Evolutionary conservation across 2,113 vertebrate species (phyloP).

Genomic region (Peucedramus taeniatus): DNA sequence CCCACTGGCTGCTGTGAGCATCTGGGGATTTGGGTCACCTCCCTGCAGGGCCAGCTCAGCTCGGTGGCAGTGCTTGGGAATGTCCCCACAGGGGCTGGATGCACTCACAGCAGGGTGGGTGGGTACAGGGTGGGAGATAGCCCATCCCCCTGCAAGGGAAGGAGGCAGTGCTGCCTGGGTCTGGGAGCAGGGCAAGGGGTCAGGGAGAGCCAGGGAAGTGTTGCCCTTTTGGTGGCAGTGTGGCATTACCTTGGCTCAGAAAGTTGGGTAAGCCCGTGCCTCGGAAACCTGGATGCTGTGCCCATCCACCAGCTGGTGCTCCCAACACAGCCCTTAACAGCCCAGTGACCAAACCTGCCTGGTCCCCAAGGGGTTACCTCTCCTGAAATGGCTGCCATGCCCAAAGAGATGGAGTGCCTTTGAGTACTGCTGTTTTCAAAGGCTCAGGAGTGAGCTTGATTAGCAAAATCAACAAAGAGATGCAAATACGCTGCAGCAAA

Average conservation of each 20-base stretch:
- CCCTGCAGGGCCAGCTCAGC: not conserved
- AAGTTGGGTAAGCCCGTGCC: not conserved
- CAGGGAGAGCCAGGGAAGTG: not conserved
- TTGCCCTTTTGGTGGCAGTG: constrained; percentile 58
- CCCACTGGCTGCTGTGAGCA: fast-evolving
- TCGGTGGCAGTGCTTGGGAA: not conserved
- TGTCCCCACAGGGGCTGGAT: not conserved
- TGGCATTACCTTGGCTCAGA: constrained; percentile 27
- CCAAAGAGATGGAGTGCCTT: not conserved
- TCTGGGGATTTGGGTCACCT: not conserved
- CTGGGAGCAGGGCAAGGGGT: not conserved
- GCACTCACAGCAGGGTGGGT: not conserved
- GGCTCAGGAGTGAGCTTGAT: constrained; percentile 10
- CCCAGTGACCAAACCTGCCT: not conserved
- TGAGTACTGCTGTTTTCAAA: constrained; percentile 6
- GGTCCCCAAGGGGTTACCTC: not conserved
- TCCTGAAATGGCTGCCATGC: not conserved
- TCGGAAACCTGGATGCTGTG: not conserved
- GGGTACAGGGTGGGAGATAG: not conserved
- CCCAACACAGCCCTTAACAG: not conserved
- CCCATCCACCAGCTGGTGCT: not conserved
- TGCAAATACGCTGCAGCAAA: not conserved
- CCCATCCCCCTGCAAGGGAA: not conserved
- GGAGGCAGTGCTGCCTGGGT: not conserved
- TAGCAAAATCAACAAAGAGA: constrained; percentile 54